Conservation (phyloP, 2,113 vertebrate genomes). For the Athene cunicularia region DNA sequence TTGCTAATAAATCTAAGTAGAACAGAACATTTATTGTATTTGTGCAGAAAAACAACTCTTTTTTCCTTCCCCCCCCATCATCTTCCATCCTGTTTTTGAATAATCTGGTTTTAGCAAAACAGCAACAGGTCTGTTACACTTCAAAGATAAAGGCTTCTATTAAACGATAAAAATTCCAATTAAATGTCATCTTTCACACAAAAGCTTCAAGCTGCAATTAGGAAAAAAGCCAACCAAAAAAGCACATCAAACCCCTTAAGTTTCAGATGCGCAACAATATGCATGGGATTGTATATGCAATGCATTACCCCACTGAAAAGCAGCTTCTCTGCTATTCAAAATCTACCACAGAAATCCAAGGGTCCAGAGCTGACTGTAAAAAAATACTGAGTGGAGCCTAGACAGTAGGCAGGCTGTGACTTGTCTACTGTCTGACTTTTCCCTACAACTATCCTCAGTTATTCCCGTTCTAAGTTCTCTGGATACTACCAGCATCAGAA, state of each 20-base stretch:
- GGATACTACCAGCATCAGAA: not conserved
- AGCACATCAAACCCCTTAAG: rapidly evolving
- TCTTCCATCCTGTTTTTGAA: not conserved
- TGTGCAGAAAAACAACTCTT: not conserved
- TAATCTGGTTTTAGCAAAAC: not conserved
- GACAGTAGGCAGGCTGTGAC: not conserved
- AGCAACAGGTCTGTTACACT: not conserved
- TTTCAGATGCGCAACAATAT: not conserved
- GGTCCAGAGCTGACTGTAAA: not conserved
- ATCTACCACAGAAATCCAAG: not conserved
- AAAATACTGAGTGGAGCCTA: not conserved
- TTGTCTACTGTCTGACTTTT: not conserved
- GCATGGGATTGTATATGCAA: too few species aligned
- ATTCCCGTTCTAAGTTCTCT: not conserved
- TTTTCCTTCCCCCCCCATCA: not conserved
- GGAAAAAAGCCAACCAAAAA: not conserved
- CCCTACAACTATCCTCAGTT: not conserved
- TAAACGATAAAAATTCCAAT: not conserved
- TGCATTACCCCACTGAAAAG: not conserved
- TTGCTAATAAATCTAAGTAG: not conserved
- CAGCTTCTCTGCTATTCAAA: not conserved
- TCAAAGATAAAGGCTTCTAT: not conserved
- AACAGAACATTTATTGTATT: not conserved
- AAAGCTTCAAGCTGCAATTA: not conserved
- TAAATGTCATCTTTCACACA: not conserved